Evolutionary conservation across 1,140 invertebrate species (phyloP).

Genomic region (Protaetia brevitarsis): DNA sequence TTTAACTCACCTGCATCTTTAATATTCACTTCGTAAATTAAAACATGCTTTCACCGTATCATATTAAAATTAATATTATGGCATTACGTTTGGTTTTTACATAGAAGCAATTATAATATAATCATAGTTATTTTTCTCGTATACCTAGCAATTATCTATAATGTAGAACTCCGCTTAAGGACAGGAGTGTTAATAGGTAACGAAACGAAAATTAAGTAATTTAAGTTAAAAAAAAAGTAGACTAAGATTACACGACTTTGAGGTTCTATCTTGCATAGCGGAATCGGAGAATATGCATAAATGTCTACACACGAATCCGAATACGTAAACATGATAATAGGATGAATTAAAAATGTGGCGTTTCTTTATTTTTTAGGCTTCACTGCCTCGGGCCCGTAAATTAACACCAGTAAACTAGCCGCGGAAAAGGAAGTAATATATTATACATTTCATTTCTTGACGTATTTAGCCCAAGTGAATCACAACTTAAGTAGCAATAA

Average conservation of each 20-base stretch:
- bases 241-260: neutral
- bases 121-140: neutral
- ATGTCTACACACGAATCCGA: neutral
- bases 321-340: neutral
- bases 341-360: neutral
- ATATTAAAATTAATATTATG: too few species aligned
- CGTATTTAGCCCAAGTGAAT: conserved; percentile 14
- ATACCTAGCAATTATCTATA: neutral
- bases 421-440: conserved; percentile 6
- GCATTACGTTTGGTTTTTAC: neutral
- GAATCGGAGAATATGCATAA: neutral
- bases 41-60: too few species aligned
- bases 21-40: too few species aligned
- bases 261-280: neutral
- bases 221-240: neutral
- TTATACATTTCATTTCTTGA: conserved; percentile 16
- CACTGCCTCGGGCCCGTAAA: neutral
- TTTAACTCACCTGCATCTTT: too few species aligned
- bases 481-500: conserved; percentile 6
- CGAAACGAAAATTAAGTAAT: neutral
- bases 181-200: neutral
- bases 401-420: neutral
- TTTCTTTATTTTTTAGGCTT: conserved; percentile 12
- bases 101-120: neutral
- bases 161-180: neutral